Conservation (phyloP, 2,113 vertebrate species). For the Hydropotes inermis region DNA sequence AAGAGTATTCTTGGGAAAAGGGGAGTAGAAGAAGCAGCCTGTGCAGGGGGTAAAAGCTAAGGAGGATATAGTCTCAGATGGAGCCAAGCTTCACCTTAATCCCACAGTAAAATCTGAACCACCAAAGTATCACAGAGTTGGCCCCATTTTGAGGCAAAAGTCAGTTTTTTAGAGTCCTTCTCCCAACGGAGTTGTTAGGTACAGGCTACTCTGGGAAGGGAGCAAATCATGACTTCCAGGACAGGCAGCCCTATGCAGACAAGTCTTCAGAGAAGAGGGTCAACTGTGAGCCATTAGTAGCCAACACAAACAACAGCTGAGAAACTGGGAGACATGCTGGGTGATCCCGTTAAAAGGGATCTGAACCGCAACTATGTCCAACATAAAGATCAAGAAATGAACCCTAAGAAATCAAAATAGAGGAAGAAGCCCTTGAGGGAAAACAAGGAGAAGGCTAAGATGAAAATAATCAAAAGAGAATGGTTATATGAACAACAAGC, state of each 20-base stretch:
- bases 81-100: not conserved
- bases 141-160: not conserved
- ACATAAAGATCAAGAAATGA: not conserved
- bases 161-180: not conserved
- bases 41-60: not conserved
- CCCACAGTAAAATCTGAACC: not conserved
- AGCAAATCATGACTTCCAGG: not conserved
- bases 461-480: not conserved
- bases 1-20: not conserved
- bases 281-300: not conserved
- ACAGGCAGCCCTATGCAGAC: not conserved
- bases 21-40: not conserved
- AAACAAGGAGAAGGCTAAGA: not conserved
- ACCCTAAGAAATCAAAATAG: not conserved
- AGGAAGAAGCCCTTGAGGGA: not conserved
- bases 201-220: not conserved
- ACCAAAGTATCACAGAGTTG: not conserved
- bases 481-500: not conserved
- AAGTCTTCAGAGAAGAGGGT: not conserved
- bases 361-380: not conserved
- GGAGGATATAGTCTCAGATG: not conserved
- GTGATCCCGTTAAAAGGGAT: not conserved
- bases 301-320: not conserved
- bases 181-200: not conserved
- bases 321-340: not conserved